Conservation (phyloP, 2,797 vertebrate genomes). For the Pangasius larnaudii region DNA sequence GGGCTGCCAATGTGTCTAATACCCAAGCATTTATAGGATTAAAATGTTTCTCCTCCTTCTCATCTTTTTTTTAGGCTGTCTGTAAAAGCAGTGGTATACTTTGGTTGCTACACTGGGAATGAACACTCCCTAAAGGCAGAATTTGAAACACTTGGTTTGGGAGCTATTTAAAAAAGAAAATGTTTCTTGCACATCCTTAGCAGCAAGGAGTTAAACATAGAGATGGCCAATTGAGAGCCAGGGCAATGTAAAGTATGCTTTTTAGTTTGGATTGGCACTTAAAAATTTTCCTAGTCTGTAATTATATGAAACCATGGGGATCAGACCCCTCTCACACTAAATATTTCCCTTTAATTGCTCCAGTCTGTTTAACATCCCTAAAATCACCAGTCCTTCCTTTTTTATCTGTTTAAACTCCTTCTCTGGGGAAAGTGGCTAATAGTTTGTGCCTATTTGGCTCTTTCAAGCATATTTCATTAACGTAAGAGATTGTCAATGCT, state of each 20-base stretch:
- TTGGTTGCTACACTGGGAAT: conserved; percentile 69
- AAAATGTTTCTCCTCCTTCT: conserved; percentile 59
- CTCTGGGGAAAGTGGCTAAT: conserved; percentile 58
- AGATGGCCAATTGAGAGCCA: conserved; percentile 27
- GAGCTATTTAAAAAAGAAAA: conserved; percentile 56
- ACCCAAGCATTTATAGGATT: conserved; percentile 69
- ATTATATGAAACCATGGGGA: conserved; percentile 73
- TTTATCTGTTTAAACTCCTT: conserved; percentile 49
- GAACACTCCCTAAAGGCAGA: conserved; percentile 69
- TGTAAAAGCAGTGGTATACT: conserved; percentile 63
- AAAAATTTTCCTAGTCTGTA: conserved; percentile 68
- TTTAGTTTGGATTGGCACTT: conserved; percentile 66
- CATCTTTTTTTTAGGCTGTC: neutral
- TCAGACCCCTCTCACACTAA: conserved; percentile 60
- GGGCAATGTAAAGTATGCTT: conserved; percentile 65
- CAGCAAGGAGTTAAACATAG: conserved; percentile 29
- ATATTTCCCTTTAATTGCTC: conserved; percentile 61
- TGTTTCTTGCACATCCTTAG: conserved; percentile 38
- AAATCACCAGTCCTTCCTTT: conserved; percentile 51
- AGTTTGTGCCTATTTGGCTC: conserved; percentile 62
- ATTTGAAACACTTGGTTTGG: conserved; percentile 69
- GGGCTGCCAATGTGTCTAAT: conserved; percentile 61
- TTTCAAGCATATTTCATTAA: conserved; percentile 31
- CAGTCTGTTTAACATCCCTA: conserved; percentile 33
- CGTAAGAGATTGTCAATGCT: conserved; percentile 31